Percentiles rank a stretch among this genome's conserved stretches.
Evolutionary conservation across 92 coral and sea anemone species (phyloP).

Genomic region (Paragorgia papillata): DNA sequence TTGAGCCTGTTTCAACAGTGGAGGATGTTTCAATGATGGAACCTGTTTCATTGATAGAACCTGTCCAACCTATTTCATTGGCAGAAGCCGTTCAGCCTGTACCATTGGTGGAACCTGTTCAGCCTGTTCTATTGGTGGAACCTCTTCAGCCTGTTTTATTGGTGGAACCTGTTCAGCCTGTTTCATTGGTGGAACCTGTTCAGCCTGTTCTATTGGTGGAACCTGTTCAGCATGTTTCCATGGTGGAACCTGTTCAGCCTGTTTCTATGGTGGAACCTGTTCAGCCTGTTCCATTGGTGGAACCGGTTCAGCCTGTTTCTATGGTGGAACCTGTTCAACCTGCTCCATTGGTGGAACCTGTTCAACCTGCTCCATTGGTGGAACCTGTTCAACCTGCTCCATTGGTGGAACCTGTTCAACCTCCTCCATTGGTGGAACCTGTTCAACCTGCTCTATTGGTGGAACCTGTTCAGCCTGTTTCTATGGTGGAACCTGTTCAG

Average conservation of each 20-base stretch:
- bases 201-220: background rate
- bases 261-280: too few species aligned
- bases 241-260: background rate
- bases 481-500: too few species aligned
- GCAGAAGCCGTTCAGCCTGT: too few species aligned
- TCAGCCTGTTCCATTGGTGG: background rate
- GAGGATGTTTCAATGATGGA: too few species aligned
- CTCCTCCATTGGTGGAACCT: background rate
- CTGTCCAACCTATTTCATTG: too few species aligned
- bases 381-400: background rate
- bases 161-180: background rate
- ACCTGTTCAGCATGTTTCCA: too few species aligned
- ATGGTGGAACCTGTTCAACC: background rate
- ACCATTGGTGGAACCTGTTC: too few species aligned
- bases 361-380: background rate
- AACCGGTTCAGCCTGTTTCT: background rate
- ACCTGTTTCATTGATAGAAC: too few species aligned
- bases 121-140: background rate
- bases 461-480: background rate
- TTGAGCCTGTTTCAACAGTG: too few species aligned
- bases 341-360: too few species aligned
- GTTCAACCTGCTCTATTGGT: background rate
- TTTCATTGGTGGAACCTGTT: too few species aligned
- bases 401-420: too few species aligned
- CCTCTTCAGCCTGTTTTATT: background rate